These are phyloP conservation scores for Tiaroga cobitis DNA, from an alignment of 2,797 vertebrate genomes.

Conservation along the genomic window DNA sequence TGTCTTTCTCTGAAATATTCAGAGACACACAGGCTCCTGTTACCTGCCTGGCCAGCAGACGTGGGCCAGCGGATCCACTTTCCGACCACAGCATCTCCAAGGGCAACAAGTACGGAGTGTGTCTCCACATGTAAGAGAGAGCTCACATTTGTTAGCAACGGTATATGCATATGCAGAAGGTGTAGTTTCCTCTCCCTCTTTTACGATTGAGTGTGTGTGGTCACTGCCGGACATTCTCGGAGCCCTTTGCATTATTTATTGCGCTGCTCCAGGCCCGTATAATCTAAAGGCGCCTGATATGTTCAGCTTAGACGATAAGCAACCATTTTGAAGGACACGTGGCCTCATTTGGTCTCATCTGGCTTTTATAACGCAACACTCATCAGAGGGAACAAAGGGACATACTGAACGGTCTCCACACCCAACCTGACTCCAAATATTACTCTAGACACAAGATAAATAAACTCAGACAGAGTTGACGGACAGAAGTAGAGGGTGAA, in stretches of 20 bases:
- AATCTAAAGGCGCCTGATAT: slow-evolving; percentile 26
- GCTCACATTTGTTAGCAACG: slow-evolving; percentile 17
- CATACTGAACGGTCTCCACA: not conserved
- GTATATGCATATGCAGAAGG: slow-evolving; percentile 9
- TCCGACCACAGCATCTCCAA: slow-evolving; percentile 45
- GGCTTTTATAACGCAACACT: slow-evolving; percentile 23
- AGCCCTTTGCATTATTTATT: slow-evolving; percentile 52
- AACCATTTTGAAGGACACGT: slow-evolving; percentile 3
- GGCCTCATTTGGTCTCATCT: slow-evolving; percentile 16
- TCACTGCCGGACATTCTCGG: slow-evolving; percentile 12
- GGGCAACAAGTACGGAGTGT: slow-evolving; percentile 26
- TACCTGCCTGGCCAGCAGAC: slow-evolving; percentile 50
- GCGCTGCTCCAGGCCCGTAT: slow-evolving; percentile 8
- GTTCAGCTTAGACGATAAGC: not conserved
- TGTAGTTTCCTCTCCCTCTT: not conserved
- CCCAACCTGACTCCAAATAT: slow-evolving; percentile 13
- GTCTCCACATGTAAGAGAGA: slow-evolving; percentile 7
- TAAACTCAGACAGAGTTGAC: slow-evolving; percentile 20
- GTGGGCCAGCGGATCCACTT: slow-evolving; percentile 43
- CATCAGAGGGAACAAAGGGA: slow-evolving; percentile 9
- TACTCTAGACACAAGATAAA: slow-evolving; percentile 32
- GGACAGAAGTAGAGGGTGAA: not conserved
- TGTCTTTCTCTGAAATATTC: slow-evolving; percentile 59
- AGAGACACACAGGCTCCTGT: slow-evolving; percentile 53
- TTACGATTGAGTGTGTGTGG: not conserved